Conservation (phyloP, 2,113 vertebrate species). For the Eclectus roratus region DNA sequence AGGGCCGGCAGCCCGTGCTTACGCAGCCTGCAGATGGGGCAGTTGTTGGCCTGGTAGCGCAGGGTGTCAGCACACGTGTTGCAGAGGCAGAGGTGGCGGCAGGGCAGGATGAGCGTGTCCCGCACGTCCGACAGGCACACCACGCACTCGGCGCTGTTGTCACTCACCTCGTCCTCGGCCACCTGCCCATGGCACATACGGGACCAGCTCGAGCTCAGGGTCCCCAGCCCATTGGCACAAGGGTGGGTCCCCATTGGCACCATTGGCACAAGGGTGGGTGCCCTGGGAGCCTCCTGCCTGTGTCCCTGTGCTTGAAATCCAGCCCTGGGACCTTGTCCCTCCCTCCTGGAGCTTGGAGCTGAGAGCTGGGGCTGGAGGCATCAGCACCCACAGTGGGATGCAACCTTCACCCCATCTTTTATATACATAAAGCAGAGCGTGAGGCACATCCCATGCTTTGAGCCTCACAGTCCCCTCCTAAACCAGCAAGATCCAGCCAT, state of each 20-base stretch:
- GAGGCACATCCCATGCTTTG: rapidly evolving
- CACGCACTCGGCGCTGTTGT: slow-evolving; percentile 97
- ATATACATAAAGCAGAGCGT: background rate
- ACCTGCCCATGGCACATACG: slow-evolving; percentile 72
- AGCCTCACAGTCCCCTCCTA: background rate
- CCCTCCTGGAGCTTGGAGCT: background rate
- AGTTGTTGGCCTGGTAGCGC: slow-evolving; percentile 98
- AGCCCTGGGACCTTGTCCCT: background rate
- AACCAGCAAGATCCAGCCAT: background rate
- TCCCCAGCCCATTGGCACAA: rapidly evolving
- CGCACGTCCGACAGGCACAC: slow-evolving; percentile 95
- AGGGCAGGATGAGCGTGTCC: slow-evolving; percentile 96
- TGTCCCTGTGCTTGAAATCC: background rate
- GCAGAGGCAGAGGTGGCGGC: slow-evolving; percentile 94
- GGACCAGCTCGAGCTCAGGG: rapidly evolving
- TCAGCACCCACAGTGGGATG: rapidly evolving
- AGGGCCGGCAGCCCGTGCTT: background rate
- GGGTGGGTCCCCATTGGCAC: background rate
- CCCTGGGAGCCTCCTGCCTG: background rate
- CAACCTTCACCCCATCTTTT: background rate
- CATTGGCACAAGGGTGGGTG: rapidly evolving
- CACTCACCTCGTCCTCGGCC: slow-evolving; percentile 92
- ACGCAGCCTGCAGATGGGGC: slow-evolving; percentile 96
- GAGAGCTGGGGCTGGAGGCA: background rate
- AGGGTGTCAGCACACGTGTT: slow-evolving; percentile 93